Evolutionary conservation across 1,140 invertebrate genomes (phyloP).

Genomic region (Papilio helenus): DNA sequence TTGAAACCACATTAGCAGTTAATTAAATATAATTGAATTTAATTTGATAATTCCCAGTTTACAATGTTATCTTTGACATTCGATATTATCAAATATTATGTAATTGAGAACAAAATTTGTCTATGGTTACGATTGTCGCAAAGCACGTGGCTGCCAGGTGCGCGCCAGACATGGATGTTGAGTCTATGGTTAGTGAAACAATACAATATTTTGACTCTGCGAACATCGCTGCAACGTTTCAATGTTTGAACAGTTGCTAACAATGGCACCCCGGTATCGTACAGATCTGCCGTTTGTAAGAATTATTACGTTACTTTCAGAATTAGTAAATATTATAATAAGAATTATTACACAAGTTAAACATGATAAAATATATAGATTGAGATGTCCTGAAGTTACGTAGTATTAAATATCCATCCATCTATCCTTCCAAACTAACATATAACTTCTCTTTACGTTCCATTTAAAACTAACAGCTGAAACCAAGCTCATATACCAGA

Average conservation of each 20-base stretch:
- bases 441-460: too few relatives aligned
- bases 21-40: neutral
- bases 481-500: too few relatives aligned
- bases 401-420: too few relatives aligned
- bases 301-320: neutral
- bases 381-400: too few relatives aligned
- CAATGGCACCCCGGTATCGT: conserved; percentile 47
- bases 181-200: conserved; percentile 62
- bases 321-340: neutral
- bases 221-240: conserved; percentile 51
- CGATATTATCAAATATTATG: neutral
- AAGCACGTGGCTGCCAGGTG: conserved; percentile 63
- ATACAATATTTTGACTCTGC: conserved; percentile 72
- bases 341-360: neutral
- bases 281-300: conserved; percentile 8
- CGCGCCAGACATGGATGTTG: conserved; percentile 57
- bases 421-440: too few relatives aligned
- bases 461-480: too few relatives aligned
- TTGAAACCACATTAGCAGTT: too few relatives aligned
- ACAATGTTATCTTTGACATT: conserved; percentile 7
- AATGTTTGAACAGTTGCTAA: conserved; percentile 61
- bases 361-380: neutral
- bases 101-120: conserved; percentile 8
- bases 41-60: neutral
- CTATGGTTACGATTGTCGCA: conserved; percentile 32